Conservation (phyloP, 2,797 vertebrate species). For the Clarias platycephalus region DNA sequence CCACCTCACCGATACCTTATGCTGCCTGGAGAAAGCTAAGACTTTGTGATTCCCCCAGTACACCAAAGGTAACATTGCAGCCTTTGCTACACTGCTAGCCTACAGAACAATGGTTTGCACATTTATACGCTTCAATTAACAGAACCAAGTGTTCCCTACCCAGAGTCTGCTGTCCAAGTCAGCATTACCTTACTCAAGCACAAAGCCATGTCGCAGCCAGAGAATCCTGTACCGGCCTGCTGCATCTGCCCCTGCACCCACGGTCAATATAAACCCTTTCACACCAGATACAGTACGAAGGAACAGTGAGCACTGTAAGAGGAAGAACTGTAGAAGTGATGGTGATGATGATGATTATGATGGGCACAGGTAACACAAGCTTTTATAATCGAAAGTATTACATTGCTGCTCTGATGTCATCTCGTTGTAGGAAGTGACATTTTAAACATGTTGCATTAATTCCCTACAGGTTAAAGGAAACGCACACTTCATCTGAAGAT, state of each 20-base stretch:
- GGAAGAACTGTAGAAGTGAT: slow-evolving; percentile 73
- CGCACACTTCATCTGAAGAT: slow-evolving; percentile 75
- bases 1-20: slow-evolving; percentile 76
- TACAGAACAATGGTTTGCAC: neutral
- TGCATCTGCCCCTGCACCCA: slow-evolving; percentile 63
- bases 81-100: neutral
- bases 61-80: slow-evolving; percentile 81
- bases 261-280: slow-evolving; percentile 94
- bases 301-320: slow-evolving; percentile 67
- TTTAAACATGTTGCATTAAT: neutral
- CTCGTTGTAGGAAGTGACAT: neutral
- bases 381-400: neutral
- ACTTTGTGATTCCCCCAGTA: slow-evolving; percentile 81
- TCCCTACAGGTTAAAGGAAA: slow-evolving; percentile 70
- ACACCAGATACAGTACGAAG: slow-evolving; percentile 85
- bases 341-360: slow-evolving; percentile 68
- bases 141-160: neutral
- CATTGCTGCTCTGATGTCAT: neutral
- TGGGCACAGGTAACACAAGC: slow-evolving; percentile 62
- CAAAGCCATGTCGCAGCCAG: slow-evolving; percentile 68
- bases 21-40: slow-evolving; percentile 78
- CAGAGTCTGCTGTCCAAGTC: slow-evolving; percentile 83
- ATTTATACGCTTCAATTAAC: neutral
- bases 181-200: slow-evolving; percentile 69
- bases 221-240: slow-evolving; percentile 67